Percentiles rank a stretch among this genome's conserved stretches.
Conservation (phyloP, 2,797 vertebrate genomes). For the Caiman crocodilus region DNA sequence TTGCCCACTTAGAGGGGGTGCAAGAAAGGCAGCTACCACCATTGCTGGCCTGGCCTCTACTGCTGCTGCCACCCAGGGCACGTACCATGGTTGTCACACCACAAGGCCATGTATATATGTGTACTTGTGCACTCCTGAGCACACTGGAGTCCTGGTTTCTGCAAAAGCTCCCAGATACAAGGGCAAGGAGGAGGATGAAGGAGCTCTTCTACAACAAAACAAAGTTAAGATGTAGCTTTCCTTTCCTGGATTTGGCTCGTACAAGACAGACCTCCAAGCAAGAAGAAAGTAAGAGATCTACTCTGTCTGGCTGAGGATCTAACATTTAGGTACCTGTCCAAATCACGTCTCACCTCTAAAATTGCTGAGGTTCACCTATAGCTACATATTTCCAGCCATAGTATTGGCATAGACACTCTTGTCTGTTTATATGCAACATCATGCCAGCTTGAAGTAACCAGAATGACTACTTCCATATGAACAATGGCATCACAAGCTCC, state of each 20-base stretch:
- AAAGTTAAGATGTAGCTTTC: neutral
- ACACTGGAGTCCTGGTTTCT: too few relatives aligned
- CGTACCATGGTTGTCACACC: too few relatives aligned
- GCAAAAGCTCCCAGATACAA: too few relatives aligned
- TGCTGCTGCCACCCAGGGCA: too few relatives aligned
- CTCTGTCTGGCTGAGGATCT: neutral
- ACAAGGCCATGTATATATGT: too few relatives aligned
- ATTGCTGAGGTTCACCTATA: neutral
- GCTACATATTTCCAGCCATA: neutral
- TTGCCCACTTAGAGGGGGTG: too few relatives aligned
- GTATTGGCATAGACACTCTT: neutral
- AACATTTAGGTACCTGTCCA: neutral
- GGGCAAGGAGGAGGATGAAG: too few relatives aligned
- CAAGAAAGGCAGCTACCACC: too few relatives aligned
- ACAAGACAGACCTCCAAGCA: neutral
- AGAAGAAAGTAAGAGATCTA: neutral
- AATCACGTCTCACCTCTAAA: fast-evolving
- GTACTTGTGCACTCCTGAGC: too few relatives aligned
- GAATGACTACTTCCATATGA: neutral
- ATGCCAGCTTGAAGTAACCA: slow-evolving; percentile 22
- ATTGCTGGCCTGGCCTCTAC: too few relatives aligned
- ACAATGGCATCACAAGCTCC: slow-evolving; percentile 41
- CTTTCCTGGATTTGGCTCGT: neutral
- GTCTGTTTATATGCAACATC: neutral
- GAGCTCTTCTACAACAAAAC: fast-evolving